These are phyloP conservation scores for Pocillopora verrucosa DNA, from an alignment of 64 coral and sea anemone species.

Conservation along the genomic window DNA sequence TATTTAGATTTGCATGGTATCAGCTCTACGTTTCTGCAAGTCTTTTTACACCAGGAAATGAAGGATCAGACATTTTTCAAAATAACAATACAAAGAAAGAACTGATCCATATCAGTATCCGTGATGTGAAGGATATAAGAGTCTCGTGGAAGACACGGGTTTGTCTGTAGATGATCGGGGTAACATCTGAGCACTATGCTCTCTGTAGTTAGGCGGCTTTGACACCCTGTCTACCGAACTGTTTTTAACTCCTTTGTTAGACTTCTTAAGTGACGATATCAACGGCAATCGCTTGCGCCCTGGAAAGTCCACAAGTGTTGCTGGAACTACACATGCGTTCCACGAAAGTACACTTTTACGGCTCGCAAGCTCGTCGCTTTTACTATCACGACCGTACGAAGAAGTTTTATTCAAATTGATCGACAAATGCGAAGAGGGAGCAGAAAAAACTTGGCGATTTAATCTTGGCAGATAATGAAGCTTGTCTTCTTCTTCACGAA, in stretches of 20 bases:
- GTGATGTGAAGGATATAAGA: conserved; percentile 12
- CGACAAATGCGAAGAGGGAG: neutral
- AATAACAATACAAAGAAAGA: no score
- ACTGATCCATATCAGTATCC: neutral
- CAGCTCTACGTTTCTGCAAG: no score
- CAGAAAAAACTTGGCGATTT: neutral
- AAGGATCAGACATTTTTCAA: no score
- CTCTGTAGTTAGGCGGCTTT: neutral
- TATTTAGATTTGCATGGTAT: no score
- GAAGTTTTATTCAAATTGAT: neutral
- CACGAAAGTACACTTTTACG: conserved; percentile 4
- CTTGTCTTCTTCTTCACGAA: neutral
- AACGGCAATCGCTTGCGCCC: neutral
- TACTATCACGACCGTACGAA: neutral
- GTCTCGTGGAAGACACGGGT: neutral
- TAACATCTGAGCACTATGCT: neutral
- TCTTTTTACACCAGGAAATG: no score
- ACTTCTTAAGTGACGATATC: neutral
- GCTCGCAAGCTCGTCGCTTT: neutral
- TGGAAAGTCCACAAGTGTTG: conserved; percentile 11
- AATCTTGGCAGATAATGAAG: conserved; percentile 2
- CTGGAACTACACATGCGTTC: conserved; percentile 23
- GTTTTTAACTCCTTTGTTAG: neutral
- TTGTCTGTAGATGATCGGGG: neutral
- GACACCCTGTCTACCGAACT: no score